A percentile compares a stretch with the other conserved stretches of the same genome.
phyloP scores from a whole-genome alignment of 2,113 vertebrate genomes.

The Scartelaos histophorus region DNA sequence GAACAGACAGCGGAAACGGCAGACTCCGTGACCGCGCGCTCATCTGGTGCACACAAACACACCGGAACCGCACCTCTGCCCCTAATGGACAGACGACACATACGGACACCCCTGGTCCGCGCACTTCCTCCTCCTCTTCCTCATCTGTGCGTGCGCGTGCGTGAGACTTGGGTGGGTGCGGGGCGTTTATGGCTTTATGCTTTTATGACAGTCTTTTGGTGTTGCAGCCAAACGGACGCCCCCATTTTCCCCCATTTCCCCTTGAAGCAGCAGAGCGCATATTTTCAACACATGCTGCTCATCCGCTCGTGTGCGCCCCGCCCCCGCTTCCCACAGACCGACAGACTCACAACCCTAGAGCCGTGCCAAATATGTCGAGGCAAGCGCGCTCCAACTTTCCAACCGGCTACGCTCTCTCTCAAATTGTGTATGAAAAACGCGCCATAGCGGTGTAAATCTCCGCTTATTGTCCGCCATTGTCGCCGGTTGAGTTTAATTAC shows the following conservation, averaged over 20 bases:
- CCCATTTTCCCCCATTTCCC: conserved; percentile 5
- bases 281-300: conserved; percentile 75
- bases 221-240: conserved; percentile 70
- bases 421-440: conserved; percentile 7
- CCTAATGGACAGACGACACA: conserved; percentile 60
- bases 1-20: conserved; percentile 13
- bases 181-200: conserved; percentile 58
- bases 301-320: conserved; percentile 20
- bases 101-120: not conserved
- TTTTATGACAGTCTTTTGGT: conserved; percentile 72
- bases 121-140: conserved; percentile 14
- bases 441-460: conserved; percentile 5
- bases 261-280: conserved; percentile 55
- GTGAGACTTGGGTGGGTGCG: not conserved
- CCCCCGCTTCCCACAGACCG: conserved; percentile 36
- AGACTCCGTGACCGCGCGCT: conserved; percentile 24
- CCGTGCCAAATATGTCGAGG: conserved; percentile 27
- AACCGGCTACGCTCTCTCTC: not conserved
- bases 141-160: conserved; percentile 44
- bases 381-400: conserved; percentile 9
- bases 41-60: conserved; percentile 54
- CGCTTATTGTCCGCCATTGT: not conserved
- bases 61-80: conserved; percentile 45
- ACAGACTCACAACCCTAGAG: not conserved
- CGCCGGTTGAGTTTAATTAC: not conserved